These are phyloP conservation scores for Darevskia mixta DNA, from an alignment of 2,797 vertebrate species.

Conservation along the genomic window DNA sequence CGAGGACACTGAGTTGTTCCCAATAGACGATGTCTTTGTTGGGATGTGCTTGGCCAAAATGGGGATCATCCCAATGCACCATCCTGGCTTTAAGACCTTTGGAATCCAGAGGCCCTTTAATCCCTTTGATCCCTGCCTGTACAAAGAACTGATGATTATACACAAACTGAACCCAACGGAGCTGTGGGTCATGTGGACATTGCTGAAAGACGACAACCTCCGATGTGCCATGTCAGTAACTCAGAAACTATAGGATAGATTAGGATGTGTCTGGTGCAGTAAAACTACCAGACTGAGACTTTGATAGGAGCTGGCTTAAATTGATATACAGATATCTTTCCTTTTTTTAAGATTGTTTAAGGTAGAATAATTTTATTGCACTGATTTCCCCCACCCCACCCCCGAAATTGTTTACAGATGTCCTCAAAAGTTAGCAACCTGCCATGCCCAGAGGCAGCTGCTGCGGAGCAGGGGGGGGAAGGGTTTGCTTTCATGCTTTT, in stretches of 20 bases:
- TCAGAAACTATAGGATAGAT: background rate
- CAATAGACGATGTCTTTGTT: constrained; percentile 84
- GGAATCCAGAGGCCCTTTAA: constrained; percentile 78
- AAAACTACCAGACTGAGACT: rapidly evolving
- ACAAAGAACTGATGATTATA: constrained; percentile 80
- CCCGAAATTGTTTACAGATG: background rate
- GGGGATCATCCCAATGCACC: constrained; percentile 74
- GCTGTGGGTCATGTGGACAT: constrained; percentile 85
- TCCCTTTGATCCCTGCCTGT: constrained; percentile 80
- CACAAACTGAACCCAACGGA: constrained; percentile 78
- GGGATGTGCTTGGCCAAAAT: constrained; percentile 83
- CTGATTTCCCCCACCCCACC: background rate
- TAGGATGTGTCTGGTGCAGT: constrained; percentile 16
- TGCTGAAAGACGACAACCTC: constrained; percentile 76
- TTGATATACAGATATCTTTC: background rate
- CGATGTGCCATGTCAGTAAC: constrained; percentile 60
- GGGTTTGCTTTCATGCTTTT: too few species aligned
- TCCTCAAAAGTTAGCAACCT: background rate
- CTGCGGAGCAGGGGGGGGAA: background rate
- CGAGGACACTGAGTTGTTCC: constrained; percentile 78
- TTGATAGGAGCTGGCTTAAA: constrained; percentile 11
- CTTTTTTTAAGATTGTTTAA: constrained; percentile 37
- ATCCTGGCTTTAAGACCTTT: constrained; percentile 82
- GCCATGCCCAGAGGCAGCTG: too few species aligned
- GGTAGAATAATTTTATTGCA: background rate